Conservation (phyloP, 2,797 vertebrate genomes). For the Platyrinchus mystaceus region DNA sequence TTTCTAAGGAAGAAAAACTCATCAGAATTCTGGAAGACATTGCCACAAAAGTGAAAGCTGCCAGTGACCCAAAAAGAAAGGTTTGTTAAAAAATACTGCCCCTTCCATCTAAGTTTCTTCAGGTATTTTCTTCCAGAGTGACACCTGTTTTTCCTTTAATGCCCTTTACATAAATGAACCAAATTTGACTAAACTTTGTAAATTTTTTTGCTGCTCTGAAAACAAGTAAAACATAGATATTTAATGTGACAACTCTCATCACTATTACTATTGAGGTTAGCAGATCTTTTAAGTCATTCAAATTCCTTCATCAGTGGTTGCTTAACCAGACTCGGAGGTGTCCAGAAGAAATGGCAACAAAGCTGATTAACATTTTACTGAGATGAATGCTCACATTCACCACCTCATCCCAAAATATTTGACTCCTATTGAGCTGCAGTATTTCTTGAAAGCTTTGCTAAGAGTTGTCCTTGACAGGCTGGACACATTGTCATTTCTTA, state of each 20-base stretch:
- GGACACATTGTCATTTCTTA: background rate
- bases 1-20: conserved; percentile 71
- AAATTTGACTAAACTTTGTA: background rate
- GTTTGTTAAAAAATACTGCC: conserved; percentile 44
- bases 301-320: background rate
- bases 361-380: background rate
- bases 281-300: background rate
- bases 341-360: background rate
- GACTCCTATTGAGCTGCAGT: background rate
- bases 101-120: background rate
- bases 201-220: background rate
- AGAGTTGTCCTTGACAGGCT: background rate
- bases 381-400: background rate
- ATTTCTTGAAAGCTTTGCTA: background rate
- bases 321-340: background rate
- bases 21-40: conserved; percentile 66
- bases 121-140: background rate
- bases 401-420: background rate
- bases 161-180: background rate
- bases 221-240: background rate
- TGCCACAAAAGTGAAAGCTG: conserved; percentile 64
- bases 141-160: background rate
- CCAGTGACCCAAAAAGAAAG: conserved; percentile 64
- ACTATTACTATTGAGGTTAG: background rate
- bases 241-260: background rate